Percentiles rank a stretch among this genome's conserved stretches.
These are phyloP conservation scores for Drosophila parthenogenetica DNA, from an alignment of 2,888 invertebrate species.

Conservation along the genomic window DNA sequence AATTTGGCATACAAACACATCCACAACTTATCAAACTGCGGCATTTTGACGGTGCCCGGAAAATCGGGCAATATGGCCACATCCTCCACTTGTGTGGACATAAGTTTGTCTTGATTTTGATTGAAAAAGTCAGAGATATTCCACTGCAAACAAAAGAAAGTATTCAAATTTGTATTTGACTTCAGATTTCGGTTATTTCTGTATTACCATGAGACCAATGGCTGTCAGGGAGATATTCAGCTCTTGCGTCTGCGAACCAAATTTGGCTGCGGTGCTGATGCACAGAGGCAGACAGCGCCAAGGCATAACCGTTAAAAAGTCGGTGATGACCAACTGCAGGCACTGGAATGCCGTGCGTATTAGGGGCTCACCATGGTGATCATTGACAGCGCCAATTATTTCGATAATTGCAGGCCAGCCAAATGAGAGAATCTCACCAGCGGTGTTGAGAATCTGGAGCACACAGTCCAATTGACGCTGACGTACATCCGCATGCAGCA, in stretches of 20 bases:
- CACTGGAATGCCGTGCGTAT: constrained; percentile 98
- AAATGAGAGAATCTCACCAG: constrained; percentile 95
- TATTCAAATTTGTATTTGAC: neutral
- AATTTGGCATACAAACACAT: constrained; percentile 96
- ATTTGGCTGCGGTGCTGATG: constrained; percentile 96
- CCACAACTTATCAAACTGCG: constrained; percentile 97
- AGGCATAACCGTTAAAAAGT: constrained; percentile 96
- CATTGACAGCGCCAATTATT: constrained; percentile 97
- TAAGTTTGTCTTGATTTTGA: constrained; percentile 95
- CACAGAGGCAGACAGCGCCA: constrained; percentile 95
- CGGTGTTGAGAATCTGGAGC: constrained; percentile 95
- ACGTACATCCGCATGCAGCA: constrained; percentile 96
- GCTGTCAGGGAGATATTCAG: constrained; percentile 98
- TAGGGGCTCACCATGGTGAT: constrained; percentile 96
- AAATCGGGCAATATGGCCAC: constrained; percentile 92
- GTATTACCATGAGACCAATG: constrained; percentile 94
- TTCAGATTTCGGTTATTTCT: neutral
- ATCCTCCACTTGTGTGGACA: constrained; percentile 90
- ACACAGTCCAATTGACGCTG: constrained; percentile 98
- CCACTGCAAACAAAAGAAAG: constrained; percentile 89
- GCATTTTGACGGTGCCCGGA: constrained; percentile 93
- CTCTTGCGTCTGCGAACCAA: constrained; percentile 98
- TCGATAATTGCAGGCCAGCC: constrained; percentile 98
- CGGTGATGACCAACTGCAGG: constrained; percentile 96
- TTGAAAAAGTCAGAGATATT: constrained; percentile 99